Percentiles rank a stretch among this genome's conserved stretches.
phyloP scores from a whole-genome alignment of 1,140 invertebrate genomes.

The Aricia agestis region DNA sequence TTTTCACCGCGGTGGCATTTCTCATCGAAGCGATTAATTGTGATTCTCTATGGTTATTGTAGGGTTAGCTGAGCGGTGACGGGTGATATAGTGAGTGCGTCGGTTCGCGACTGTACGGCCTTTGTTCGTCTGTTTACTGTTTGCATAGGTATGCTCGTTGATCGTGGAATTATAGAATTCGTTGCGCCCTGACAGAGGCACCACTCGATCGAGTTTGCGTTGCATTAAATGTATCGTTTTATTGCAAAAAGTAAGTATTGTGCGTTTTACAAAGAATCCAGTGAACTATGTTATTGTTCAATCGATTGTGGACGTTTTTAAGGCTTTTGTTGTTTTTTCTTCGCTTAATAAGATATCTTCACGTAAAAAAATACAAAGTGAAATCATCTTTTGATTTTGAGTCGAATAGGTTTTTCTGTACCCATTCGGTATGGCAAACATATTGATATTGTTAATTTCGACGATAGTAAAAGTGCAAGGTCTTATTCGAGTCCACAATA shows the following conservation, averaged over 20 bases:
- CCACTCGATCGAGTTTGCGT: constrained; percentile 22
- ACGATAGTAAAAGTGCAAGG: too few relatives aligned
- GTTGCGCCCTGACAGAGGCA: not conserved
- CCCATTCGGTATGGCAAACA: too few relatives aligned
- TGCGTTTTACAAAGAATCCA: not conserved
- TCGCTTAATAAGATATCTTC: not conserved
- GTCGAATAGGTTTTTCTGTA: not conserved
- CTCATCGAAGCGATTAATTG: constrained; percentile 65
- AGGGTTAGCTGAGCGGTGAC: constrained; percentile 68
- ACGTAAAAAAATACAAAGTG: not conserved
- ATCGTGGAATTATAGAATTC: constrained; percentile 8
- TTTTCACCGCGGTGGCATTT: constrained; percentile 67
- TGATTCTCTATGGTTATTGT: constrained; percentile 69
- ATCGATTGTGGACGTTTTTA: constrained; percentile 7
- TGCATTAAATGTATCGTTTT: constrained; percentile 23
- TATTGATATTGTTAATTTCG: too few relatives aligned
- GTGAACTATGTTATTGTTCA: not conserved
- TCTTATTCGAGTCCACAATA: too few relatives aligned
- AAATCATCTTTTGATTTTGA: not conserved
- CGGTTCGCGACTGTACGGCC: constrained; percentile 23
- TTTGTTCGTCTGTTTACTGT: constrained; percentile 27
- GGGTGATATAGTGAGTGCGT: constrained; percentile 35
- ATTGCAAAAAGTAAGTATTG: constrained; percentile 6
- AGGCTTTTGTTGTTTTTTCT: not conserved
- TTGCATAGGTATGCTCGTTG: constrained; percentile 1